These are phyloP conservation scores for Meganola albula DNA, from an alignment of 2,888 invertebrate genomes.

Conservation along the genomic window DNA sequence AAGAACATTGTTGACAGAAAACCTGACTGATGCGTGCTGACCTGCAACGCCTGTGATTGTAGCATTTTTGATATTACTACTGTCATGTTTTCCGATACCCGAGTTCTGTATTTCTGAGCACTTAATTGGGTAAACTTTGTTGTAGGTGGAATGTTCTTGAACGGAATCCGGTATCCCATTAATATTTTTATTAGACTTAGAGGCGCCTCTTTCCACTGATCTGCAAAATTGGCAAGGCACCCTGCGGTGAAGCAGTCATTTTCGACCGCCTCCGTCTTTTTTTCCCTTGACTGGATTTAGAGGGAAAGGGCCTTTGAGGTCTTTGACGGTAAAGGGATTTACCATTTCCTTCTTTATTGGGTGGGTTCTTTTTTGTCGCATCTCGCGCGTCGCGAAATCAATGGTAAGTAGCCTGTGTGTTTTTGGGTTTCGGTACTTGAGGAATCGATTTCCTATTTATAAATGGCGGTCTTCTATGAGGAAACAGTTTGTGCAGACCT, in stretches of 20 bases:
- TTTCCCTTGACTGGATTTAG: not conserved
- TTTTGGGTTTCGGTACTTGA: no score
- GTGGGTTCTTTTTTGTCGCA: no score
- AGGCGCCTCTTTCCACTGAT: not conserved
- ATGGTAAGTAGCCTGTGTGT: no score
- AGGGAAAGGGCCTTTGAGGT: not conserved
- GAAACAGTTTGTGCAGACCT: not conserved
- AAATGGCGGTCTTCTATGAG: no score
- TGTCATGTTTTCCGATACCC: not conserved
- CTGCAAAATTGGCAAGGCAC: not conserved
- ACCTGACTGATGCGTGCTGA: not conserved
- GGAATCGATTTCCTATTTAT: no score
- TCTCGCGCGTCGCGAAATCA: no score
- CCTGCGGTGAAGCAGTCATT: not conserved
- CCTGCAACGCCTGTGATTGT: not conserved
- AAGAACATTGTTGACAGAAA: slow-evolving; percentile 17
- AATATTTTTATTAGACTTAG: not conserved
- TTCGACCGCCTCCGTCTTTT: not conserved
- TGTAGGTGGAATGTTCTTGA: not conserved
- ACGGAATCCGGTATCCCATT: not conserved
- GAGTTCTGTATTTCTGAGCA: not conserved
- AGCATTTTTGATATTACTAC: not conserved
- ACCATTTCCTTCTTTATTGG: no score
- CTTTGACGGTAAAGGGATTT: not conserved
- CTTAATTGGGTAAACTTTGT: no score